Evolutionary conservation across 1,140 invertebrate species (phyloP).

Genomic region (Notospermus geniculatus): DNA sequence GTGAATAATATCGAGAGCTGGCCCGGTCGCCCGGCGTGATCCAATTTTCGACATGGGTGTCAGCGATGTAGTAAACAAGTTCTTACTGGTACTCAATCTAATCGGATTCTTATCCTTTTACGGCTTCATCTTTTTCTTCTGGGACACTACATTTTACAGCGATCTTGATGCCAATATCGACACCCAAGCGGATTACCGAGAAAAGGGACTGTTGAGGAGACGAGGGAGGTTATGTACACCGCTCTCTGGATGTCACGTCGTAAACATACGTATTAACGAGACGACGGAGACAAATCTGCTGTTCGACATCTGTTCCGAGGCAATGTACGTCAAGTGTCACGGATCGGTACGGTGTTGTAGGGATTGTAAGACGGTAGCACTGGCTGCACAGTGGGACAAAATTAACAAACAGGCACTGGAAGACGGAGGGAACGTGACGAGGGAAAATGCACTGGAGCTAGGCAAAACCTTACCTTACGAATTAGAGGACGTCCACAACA

Average conservation of each 20-base stretch:
- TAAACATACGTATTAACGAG: too few species aligned
- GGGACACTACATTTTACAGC: constrained; percentile 6
- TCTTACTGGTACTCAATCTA: neutral
- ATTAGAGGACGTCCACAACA: constrained; percentile 3
- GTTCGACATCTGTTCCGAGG: neutral
- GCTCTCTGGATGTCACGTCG: neutral
- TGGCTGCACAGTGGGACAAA: neutral
- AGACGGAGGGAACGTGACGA: neutral
- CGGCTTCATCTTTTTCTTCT: constrained; percentile 7
- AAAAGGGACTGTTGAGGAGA: constrained; percentile 1
- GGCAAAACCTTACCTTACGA: neutral
- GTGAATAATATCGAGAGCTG: too few species aligned
- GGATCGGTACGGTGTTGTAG: constrained; percentile 2
- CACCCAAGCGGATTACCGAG: neutral
- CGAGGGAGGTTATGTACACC: constrained; percentile 6
- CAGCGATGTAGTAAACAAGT: constrained; percentile 3
- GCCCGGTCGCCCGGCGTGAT: too few species aligned
- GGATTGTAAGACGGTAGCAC: constrained; percentile 4
- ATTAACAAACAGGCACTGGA: neutral
- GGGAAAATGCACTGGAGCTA: neutral
- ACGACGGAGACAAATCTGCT: too few species aligned
- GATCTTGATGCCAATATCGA: constrained; percentile 1
- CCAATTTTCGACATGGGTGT: too few species aligned
- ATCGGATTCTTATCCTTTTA: neutral
- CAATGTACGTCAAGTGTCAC: neutral